Percentiles rank a stretch among this genome's conserved stretches.
Evolutionary conservation across 2,113 vertebrate species (phyloP).

Genomic region (Ameiurus melas): DNA sequence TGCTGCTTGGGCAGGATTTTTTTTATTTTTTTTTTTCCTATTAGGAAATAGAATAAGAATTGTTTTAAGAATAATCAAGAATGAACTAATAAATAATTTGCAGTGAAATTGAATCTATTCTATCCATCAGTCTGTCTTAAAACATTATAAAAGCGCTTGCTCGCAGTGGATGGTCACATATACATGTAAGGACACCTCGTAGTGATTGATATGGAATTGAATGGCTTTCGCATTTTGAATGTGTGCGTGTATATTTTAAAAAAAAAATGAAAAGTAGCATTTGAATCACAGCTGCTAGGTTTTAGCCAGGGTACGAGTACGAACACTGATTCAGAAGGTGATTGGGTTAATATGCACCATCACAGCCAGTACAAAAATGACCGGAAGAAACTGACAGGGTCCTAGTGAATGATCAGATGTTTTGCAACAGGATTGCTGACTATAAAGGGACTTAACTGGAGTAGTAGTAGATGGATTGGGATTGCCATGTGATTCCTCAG

Average conservation of each 20-base stretch:
- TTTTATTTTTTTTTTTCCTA: neutral
- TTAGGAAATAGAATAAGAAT: neutral
- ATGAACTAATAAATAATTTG: conserved; percentile 19
- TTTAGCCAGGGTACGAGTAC: conserved; percentile 14
- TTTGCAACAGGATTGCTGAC: conserved; percentile 2
- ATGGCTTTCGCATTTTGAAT: conserved; percentile 29
- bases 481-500: conserved; percentile 65
- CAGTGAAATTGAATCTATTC: conserved; percentile 18
- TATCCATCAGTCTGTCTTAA: conserved; percentile 2
- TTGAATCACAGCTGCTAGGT: conserved; percentile 26
- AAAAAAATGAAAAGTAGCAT: conserved; percentile 23
- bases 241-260: no score
- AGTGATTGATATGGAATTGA: neutral
- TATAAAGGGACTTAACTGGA: conserved; percentile 54
- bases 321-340: conserved; percentile 29
- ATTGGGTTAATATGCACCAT: conserved; percentile 26
- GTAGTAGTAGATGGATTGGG: conserved; percentile 53
- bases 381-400: neutral
- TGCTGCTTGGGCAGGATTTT: neutral
- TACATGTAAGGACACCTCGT: neutral
- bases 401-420: conserved; percentile 18
- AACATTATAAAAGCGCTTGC: neutral
- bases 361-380: neutral
- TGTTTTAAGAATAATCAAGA: neutral
- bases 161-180: neutral